phyloP scores from a whole-genome alignment of 2,113 vertebrate genomes.

The Corythaixoides concolor region DNA sequence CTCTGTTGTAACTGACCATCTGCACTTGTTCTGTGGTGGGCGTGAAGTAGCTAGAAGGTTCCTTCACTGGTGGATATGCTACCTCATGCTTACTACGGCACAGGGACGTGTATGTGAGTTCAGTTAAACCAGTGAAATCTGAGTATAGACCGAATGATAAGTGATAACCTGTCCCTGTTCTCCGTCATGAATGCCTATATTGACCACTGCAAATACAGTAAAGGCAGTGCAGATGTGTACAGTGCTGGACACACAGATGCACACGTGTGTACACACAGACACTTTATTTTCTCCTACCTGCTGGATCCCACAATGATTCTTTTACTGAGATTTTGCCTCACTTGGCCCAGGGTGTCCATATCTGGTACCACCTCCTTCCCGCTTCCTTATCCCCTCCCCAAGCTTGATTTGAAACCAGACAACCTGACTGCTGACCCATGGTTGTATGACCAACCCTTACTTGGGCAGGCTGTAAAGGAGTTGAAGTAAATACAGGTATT shows the following conservation, averaged over 20 bases:
- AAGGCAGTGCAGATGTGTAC: neutral
- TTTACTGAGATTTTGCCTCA: neutral
- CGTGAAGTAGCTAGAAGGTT: neutral
- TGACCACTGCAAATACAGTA: neutral
- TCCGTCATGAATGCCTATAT: neutral
- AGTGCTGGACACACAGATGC: neutral
- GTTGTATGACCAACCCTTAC: neutral
- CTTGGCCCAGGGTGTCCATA: neutral
- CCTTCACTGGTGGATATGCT: neutral
- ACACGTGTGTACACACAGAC: fast-evolving
- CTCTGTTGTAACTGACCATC: neutral
- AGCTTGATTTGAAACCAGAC: neutral
- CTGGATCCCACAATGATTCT: neutral
- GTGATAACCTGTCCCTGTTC: neutral
- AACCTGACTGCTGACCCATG: neutral
- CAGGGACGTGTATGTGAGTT: fast-evolving
- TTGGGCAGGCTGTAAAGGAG: neutral
- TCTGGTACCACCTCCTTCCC: neutral
- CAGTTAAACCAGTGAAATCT: neutral
- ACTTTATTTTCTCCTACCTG: neutral
- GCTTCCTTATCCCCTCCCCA: neutral
- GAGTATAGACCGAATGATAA: neutral
- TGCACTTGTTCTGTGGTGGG: neutral
- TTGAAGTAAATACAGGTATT: neutral
- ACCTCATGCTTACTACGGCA: fast-evolving